Conservation (phyloP, 2,888 invertebrate species). For the Melipona bicolor region DNA sequence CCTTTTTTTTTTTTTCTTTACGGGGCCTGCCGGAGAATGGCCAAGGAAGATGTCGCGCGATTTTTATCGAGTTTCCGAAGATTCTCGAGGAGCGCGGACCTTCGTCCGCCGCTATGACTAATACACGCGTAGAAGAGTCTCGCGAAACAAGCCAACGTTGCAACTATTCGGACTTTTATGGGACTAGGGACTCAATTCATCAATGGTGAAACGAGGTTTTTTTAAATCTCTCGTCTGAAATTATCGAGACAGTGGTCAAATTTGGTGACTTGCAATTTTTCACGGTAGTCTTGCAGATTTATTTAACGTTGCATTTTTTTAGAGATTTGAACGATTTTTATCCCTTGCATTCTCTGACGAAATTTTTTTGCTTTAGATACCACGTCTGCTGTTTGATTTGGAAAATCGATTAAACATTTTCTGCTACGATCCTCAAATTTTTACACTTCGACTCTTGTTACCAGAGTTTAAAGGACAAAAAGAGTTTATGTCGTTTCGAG, state of each 20-base stretch:
- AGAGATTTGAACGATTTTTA: too few species aligned
- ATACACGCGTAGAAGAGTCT: neutral
- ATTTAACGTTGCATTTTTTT: too few species aligned
- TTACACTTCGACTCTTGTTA: too few species aligned
- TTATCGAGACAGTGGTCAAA: too few species aligned
- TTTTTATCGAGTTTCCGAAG: conserved; percentile 44
- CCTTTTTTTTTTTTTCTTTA: neutral
- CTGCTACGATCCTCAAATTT: too few species aligned
- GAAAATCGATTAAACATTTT: neutral
- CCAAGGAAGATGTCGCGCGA: conserved; percentile 58
- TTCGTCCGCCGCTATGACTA: neutral
- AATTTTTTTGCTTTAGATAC: too few species aligned
- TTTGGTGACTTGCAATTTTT: too few species aligned
- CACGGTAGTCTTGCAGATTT: too few species aligned
- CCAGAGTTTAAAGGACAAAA: too few species aligned
- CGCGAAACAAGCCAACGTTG: conserved; percentile 21
- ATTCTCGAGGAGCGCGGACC: conserved; percentile 5
- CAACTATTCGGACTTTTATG: conserved; percentile 17
- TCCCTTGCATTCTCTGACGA: too few species aligned
- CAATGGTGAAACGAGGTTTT: neutral
- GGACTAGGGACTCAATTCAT: neutral
- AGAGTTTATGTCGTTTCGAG: too few species aligned
- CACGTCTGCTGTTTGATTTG: neutral
- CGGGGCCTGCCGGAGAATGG: neutral
- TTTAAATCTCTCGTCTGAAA: too few species aligned